Conservation (phyloP, 2,113 vertebrate species). For the Pristiophorus japonicus region DNA sequence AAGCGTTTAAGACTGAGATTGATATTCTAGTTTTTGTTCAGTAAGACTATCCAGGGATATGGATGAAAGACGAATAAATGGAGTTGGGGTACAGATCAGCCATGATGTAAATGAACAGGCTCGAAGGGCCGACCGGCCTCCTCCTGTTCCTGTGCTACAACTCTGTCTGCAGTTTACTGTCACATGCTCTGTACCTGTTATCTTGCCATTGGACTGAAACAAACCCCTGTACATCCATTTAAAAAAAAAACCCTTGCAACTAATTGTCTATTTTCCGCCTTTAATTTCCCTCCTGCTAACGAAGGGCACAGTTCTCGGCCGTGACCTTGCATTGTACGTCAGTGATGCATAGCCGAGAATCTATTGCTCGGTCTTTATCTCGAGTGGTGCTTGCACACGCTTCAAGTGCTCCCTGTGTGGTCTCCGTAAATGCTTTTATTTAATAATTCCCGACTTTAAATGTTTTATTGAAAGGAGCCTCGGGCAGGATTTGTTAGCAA, state of each 20-base stretch:
- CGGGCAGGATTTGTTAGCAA: background rate
- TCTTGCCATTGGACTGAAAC: background rate
- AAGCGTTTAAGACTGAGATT: too few species aligned
- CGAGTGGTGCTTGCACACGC: background rate
- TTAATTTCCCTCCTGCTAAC: background rate
- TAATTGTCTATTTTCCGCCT: background rate
- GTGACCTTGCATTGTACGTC: background rate
- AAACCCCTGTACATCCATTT: background rate
- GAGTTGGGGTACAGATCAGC: too few species aligned
- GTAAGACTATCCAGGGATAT: too few species aligned
- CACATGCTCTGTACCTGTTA: background rate
- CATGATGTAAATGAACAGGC: background rate
- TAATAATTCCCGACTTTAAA: conserved; percentile 4
- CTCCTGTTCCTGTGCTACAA: too few species aligned
- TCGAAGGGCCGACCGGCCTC: background rate
- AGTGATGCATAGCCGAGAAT: background rate
- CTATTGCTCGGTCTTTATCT: background rate
- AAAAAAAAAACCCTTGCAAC: background rate
- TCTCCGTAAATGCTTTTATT: background rate
- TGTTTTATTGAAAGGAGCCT: conserved; percentile 13
- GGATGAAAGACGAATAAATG: too few species aligned
- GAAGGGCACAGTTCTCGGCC: background rate
- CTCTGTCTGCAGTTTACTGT: background rate
- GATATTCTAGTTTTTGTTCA: too few species aligned
- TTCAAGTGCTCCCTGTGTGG: background rate